Evolutionary conservation across 2,888 invertebrate genomes (phyloP).

Genomic region (Pinctada fucata): DNA sequence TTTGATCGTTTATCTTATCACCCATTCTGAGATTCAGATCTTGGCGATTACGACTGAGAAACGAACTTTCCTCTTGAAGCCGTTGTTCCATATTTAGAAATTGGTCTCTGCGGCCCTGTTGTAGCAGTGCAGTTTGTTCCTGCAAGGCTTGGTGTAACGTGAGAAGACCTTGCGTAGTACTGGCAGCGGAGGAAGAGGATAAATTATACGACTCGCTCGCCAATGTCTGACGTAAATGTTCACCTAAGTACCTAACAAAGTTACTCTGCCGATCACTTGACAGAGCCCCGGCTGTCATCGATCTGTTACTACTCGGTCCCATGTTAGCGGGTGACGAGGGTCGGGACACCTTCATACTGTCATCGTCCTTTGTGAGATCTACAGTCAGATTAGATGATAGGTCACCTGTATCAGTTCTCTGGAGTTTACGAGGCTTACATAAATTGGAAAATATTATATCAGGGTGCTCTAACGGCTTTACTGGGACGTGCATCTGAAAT

Average conservation of each 20-base stretch:
- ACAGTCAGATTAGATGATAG: not conserved
- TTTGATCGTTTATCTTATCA: not conserved
- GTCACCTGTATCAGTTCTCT: not conserved
- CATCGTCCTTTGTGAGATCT: not conserved
- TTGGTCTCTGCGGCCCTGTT: not conserved
- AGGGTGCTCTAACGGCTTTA: not conserved
- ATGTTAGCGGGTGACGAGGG: not conserved
- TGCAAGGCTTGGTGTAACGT: not conserved
- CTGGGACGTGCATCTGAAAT: not conserved
- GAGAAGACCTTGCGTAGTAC: not conserved
- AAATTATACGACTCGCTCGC: not conserved
- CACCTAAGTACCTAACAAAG: constrained; percentile 19
- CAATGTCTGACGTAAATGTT: constrained; percentile 14
- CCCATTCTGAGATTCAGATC: not conserved
- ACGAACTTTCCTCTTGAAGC: not conserved
- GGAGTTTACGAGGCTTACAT: not conserved
- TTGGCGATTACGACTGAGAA: not conserved
- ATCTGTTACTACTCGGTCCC: not conserved
- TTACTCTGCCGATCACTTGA: constrained; percentile 2
- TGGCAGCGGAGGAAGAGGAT: not conserved
- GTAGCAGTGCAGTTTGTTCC: not conserved
- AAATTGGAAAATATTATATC: not conserved
- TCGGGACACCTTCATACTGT: not conserved
- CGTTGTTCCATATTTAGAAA: too few species aligned
- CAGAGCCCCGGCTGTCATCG: not conserved